A percentile compares a stretch with the other conserved stretches of the same genome.
These are phyloP conservation scores for Channa maculata DNA, from an alignment of 2,113 vertebrate species.

Conservation along the genomic window DNA sequence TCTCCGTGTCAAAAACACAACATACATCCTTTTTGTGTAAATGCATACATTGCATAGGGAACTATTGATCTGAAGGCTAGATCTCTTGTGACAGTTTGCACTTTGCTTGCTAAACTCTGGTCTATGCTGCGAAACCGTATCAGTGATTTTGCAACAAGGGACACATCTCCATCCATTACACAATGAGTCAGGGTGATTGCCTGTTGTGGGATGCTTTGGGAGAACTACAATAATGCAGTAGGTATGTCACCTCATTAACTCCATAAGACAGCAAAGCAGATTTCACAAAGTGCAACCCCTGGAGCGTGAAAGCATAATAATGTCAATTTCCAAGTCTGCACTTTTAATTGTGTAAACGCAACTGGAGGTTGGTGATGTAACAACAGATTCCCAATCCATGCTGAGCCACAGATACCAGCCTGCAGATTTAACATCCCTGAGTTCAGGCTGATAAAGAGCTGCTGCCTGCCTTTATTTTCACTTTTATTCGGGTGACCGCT, in stretches of 20 bases:
- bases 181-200: slow-evolving; percentile 53
- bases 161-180: slow-evolving; percentile 50
- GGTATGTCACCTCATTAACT: slow-evolving; percentile 77
- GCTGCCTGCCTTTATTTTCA: slow-evolving; percentile 41
- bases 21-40: slow-evolving; percentile 17
- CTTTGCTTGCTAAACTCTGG: slow-evolving; percentile 21
- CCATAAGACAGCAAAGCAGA: slow-evolving; percentile 70
- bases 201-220: slow-evolving; percentile 45
- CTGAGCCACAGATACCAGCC: slow-evolving; percentile 36
- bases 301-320: slow-evolving; percentile 54
- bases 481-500: slow-evolving; percentile 47
- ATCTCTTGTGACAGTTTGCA: slow-evolving; percentile 23
- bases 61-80: slow-evolving; percentile 41
- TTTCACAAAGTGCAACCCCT: slow-evolving; percentile 67
- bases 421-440: slow-evolving; percentile 44
- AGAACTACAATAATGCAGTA: slow-evolving; percentile 57
- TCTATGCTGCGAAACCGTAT: slow-evolving; percentile 32
- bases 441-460: slow-evolving; percentile 51
- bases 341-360: slow-evolving; percentile 69
- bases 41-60: slow-evolving; percentile 11
- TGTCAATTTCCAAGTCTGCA: slow-evolving; percentile 56
- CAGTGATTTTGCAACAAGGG: slow-evolving; percentile 39
- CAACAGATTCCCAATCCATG: slow-evolving; percentile 37
- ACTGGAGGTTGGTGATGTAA: slow-evolving; percentile 52
- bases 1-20: slow-evolving; percentile 5